These are phyloP conservation scores for Pseudobourletiella spinata DNA, from an alignment of 1,140 invertebrate species.

Conservation along the genomic window DNA sequence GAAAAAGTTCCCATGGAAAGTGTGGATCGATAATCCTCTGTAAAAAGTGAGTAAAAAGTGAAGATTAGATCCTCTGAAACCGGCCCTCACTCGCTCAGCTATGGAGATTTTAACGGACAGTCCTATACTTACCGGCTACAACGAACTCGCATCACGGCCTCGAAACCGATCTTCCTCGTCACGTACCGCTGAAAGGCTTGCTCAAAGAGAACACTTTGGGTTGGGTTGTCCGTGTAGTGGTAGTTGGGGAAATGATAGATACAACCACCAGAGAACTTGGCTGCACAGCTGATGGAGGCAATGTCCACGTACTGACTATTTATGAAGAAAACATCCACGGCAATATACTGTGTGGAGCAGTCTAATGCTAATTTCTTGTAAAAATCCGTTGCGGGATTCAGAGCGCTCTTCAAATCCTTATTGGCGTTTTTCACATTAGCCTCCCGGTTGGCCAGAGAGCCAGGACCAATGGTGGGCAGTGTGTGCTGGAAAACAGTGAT, in stretches of 20 bases:
- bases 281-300: conserved; percentile 82
- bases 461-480: conserved; percentile 84
- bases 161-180: conserved; percentile 94
- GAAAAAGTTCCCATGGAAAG: conserved; percentile 99
- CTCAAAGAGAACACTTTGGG: conserved; percentile 64
- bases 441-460: conserved; percentile 72
- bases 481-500: conserved; percentile 88
- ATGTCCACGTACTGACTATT: conserved; percentile 90
- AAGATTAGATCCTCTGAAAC: no score
- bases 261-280: conserved; percentile 90
- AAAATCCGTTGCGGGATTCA: conserved; percentile 94
- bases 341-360: conserved; percentile 91
- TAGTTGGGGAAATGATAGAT: conserved; percentile 89
- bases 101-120: no score
- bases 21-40: conserved; percentile 86
- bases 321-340: conserved; percentile 89
- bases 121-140: conserved; percentile 67
- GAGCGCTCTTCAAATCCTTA: conserved; percentile 42
- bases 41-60: conserved; percentile 8
- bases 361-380: conserved; percentile 95
- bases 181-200: conserved; percentile 79
- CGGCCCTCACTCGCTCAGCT: no score
- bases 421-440: conserved; percentile 38
- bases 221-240: conserved; percentile 56
- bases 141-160: conserved; percentile 94